Percentiles rank a stretch among this genome's conserved stretches.
phyloP scores from a whole-genome alignment of 2,797 vertebrate species.

The Sebastolobus alascanus region DNA sequence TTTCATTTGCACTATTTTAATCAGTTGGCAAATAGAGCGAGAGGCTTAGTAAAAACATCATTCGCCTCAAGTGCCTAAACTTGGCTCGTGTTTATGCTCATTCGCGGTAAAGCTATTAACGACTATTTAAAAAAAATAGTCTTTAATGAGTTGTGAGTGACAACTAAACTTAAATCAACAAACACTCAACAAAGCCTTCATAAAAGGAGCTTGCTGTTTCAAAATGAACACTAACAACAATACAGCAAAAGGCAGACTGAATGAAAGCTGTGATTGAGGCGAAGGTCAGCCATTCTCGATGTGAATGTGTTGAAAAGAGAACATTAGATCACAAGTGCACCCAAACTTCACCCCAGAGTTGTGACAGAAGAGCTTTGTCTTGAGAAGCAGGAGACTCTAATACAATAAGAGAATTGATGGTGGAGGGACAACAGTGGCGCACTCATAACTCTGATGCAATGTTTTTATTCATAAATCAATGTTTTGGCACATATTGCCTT shows the following conservation, averaged over 20 bases:
- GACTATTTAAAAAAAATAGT: neutral
- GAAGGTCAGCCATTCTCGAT: neutral
- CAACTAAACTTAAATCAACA: neutral
- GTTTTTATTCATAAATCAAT: conserved; percentile 19
- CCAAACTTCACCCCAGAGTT: conserved; percentile 45
- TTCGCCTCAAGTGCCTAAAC: neutral
- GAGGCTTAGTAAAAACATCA: neutral
- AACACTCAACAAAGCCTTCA: neutral
- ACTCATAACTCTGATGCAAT: conserved; percentile 17
- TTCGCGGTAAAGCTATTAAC: neutral
- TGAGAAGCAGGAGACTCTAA: conserved; percentile 34
- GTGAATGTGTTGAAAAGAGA: conserved; percentile 12
- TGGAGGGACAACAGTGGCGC: neutral
- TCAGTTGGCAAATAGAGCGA: neutral
- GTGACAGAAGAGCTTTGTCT: conserved; percentile 63
- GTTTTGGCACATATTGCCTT: neutral
- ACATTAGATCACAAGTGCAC: conserved; percentile 44
- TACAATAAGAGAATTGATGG: conserved; percentile 52
- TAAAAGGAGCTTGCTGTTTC: neutral
- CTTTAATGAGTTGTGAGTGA: neutral
- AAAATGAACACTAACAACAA: neutral
- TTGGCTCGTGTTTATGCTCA: conserved; percentile 7
- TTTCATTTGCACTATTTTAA: conserved; percentile 22
- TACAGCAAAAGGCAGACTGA: neutral
- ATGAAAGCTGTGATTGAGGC: neutral